Evolutionary conservation across 2,888 invertebrate species (phyloP), one percentile per base, ranked within the genome.

Genomic region (Tipula unca): DNA sequence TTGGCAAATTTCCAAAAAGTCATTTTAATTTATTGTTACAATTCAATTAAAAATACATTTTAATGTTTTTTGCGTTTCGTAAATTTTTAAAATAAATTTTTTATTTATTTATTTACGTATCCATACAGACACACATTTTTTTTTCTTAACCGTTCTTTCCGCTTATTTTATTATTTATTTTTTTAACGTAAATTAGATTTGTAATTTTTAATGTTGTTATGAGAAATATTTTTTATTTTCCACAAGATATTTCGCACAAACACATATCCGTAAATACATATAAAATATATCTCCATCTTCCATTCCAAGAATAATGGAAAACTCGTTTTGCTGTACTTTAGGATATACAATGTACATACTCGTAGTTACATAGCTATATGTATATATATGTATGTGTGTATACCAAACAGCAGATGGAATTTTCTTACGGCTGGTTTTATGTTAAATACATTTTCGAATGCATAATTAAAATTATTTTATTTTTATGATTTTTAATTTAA

Each of bases 31-130:
- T 69, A 69, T 25, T 69, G 25, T 25, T 25, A 69, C 69, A 69
- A 69, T 69, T 69, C 69, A 69, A 69, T 69, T 69, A 69, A 69
- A 69, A 25, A 69, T 69, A 69, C 69, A 69, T 69, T 69, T 69
- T 69, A n/a, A 25, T 69, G 25, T 69, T 69, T 69, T n/a, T 69
- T 20, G 69, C 25, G 13, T 69, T 69, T 69, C n/a, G 48, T 54
- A 17, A 54, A 54, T 17, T 54, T 54, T 54, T 17, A 17, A 54
- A 54, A 54, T 17, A 25, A 69, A 69, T 25, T 69, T 25, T 17
- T 20, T 25, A 25, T 69, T 69, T 69, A 69, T 69, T 69, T 69
- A 69, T 10, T 10, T 10, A 69, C 25, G 10, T 25, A 69, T 69
- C 3, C 17, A 48, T 1, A 54, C 17, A 54, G 5, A 54, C 17